These are phyloP conservation scores for Todiramphus chloris DNA, from an alignment of 2,113 vertebrate species.

Conservation along the genomic window DNA sequence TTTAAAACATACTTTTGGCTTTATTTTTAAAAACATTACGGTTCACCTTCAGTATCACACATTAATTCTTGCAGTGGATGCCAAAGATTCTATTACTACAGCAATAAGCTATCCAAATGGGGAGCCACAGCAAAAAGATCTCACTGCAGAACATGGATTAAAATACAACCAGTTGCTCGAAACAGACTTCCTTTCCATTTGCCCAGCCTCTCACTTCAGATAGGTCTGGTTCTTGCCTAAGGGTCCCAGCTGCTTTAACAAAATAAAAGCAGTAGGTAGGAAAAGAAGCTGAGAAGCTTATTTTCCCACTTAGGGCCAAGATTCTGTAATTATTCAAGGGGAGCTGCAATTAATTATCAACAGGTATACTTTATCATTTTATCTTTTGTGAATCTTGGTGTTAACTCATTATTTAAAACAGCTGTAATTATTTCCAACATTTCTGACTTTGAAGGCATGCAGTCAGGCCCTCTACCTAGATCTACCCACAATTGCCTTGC, in stretches of 20 bases:
- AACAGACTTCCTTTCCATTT: not conserved
- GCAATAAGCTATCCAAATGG: not conserved
- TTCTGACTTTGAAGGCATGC: not conserved
- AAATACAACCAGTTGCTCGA: not conserved
- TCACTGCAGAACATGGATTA: not conserved
- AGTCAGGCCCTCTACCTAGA: not conserved
- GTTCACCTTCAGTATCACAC: not conserved
- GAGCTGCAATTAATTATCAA: conserved; percentile 12
- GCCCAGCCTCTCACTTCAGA: not conserved
- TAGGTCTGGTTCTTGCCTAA: not conserved
- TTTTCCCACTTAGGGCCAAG: not conserved
- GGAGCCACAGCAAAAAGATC: not conserved
- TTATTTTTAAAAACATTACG: not conserved
- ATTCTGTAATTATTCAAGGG: not conserved
- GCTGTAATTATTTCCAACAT: not conserved
- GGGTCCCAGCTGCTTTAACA: not conserved
- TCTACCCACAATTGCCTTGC: not conserved
- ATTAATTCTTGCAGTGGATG: not conserved
- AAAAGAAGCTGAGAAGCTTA: not conserved
- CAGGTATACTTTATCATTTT: not conserved
- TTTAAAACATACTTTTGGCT: not conserved
- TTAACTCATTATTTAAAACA: conserved; percentile 1
- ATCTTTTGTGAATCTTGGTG: not conserved
- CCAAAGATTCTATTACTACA: not conserved
- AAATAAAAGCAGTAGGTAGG: not conserved